Base-by-base conservation (phyloP, 2,797 vertebrate species). In the Malurus leucopterus region DNA sequence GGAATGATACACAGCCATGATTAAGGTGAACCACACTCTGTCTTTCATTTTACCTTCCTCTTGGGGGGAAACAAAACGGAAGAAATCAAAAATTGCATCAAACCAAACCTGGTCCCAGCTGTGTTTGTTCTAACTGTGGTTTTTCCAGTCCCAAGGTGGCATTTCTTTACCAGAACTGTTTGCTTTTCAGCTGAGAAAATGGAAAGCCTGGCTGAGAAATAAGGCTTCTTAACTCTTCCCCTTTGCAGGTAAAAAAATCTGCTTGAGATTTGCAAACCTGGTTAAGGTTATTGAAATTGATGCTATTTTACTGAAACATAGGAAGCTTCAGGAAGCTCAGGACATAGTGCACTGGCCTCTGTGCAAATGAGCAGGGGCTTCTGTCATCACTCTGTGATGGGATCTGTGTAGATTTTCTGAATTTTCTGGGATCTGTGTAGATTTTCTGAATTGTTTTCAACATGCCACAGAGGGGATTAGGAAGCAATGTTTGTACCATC, bases 331-430 rank as follows among this genome's bases (percentile, higher is more conserved):
- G 74, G 40, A 46, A 50, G 36, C 12, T 41, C 8, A 2, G 57
- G 22, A 50, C 8, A 2, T 57, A 17, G 13, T 27, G 20, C 23
- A 6, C 20, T 24, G 50, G 18, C n/a, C 30, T 57, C 40, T 40
- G 15, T 50, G 36, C 67, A 57, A 41, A 23, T 8, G 17, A n/a
- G 29, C 27, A 53, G 44, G 15, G 9, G 10, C n/a, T 51, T 81
- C 67, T 47, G 11, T 7, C 0, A 0, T 15, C 1, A 1, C 26
- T 85, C 29, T 11, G 34, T 34, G 34, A 12, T 68, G 30, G 22
- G 15, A 23, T 23, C 50, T 57, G 11, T 18, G 53, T 68, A 43
- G 34, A n/a, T 61, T 57, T 88, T 38, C 40, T 75, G 59, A 47
- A 40, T 87, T 43, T 34, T 34, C 34, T 34, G 30, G 22, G 15